Base-by-base conservation (phyloP, 2,888 invertebrate genomes). In the Augochlorella aurata region DNA sequence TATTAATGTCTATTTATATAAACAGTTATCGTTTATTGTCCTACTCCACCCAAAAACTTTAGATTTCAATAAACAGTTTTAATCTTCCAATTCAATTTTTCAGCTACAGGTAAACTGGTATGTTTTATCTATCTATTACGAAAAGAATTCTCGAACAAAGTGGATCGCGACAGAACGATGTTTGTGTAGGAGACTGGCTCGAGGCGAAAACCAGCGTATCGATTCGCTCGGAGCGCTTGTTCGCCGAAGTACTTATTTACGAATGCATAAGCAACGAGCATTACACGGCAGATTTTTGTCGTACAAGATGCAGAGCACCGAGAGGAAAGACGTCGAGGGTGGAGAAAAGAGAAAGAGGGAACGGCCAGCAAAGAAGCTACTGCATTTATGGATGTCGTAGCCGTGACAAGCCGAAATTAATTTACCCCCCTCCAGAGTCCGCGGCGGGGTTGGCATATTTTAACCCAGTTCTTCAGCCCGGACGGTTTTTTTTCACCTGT, bases 381-480 rank as follows among this genome's bases (percentile, higher is more conserved):
- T 92, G 90, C 91, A 91, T 92, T 91, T 91, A 92, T 92, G 92
- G 91, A 93, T 92, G 90, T 85, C 87, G 83, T 86, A 86, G 82
- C 84, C 84, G 89, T 91, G 91, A 90, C 91, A 90, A 90, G 89
- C 88, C 85, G 85, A 89, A 92, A 92, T 92, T 92, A 93, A 92
- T 93, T 91, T 91, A 82, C 85, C 85, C 87, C 78, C 79, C 82
- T 58, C 72, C 82, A 85, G 76, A 74, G 75, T 71, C 74, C 69
- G 82, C 84, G 74, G 61, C 84, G 85, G 86, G 85, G 88, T 86
- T 89, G 88, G 90, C 90, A 92, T 92, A 92, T 92, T 92, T 92
- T 92, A 92, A 91, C 91, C 92, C 90, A 92, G 88, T 92, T 93
- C 91, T 92, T 91, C 87, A 83, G 82, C 82, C 82, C 81, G 45